Evolutionary conservation across 2,888 invertebrate genomes (phyloP).

Genomic region (Cosmia pyralina): DNA sequence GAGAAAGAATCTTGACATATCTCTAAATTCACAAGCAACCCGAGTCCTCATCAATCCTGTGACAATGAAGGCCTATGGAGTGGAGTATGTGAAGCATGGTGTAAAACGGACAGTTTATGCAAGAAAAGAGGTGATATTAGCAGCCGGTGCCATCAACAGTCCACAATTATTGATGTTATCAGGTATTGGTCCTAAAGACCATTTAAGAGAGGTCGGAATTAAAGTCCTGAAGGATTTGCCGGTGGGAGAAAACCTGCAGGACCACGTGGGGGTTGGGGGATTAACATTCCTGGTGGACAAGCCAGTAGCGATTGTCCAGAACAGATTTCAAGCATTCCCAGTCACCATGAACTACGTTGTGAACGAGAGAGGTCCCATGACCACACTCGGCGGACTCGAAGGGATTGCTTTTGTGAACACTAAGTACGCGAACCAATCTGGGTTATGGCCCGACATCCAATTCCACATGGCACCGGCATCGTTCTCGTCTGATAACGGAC

Average conservation of each 20-base stretch:
- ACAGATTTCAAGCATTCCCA: constrained; percentile 93
- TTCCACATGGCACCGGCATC: constrained; percentile 98
- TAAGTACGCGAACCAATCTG: constrained; percentile 94
- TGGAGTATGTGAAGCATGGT: constrained; percentile 94
- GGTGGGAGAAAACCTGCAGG: constrained; percentile 96
- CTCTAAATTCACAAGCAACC: constrained; percentile 94
- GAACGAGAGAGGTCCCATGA: constrained; percentile 95
- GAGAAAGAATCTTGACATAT: constrained; percentile 94
- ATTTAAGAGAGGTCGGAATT: constrained; percentile 93
- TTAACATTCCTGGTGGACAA: constrained; percentile 95
- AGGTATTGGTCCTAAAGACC: constrained; percentile 94
- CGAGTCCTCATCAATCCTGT: constrained; percentile 93
- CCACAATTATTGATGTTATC: constrained; percentile 98
- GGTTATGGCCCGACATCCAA: constrained; percentile 96
- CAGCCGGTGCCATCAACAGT: constrained; percentile 97
- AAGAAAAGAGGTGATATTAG: constrained; percentile 95
- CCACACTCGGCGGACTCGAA: constrained; percentile 96
- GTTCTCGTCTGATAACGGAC: constrained; percentile 94
- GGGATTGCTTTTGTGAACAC: constrained; percentile 97
- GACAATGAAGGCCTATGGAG: constrained; percentile 94
- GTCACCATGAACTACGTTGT: constrained; percentile 95
- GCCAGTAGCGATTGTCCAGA: constrained; percentile 95
- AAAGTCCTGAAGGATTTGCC: constrained; percentile 93
- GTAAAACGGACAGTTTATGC: constrained; percentile 93
- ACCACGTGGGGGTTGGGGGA: constrained; percentile 96